Evolutionary conservation across 2,797 vertebrate genomes (phyloP).

Genomic region (Propithecus deckenii): DNA sequence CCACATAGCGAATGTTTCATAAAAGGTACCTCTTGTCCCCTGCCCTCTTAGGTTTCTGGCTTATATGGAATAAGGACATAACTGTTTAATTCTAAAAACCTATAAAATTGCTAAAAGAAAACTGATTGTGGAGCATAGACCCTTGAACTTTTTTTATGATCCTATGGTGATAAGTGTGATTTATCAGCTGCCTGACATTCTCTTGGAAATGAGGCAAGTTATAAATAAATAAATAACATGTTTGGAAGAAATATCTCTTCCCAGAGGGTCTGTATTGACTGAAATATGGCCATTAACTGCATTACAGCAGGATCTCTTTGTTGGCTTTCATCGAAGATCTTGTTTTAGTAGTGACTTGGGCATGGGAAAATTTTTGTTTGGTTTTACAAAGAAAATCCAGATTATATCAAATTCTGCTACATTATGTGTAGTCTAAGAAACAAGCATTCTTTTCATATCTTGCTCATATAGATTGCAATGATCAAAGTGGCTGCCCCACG

Average conservation of each 20-base stretch:
- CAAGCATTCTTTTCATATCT: not conserved
- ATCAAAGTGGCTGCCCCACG: constrained; percentile 94
- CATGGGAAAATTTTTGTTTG: not conserved
- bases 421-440: not conserved
- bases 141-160: not conserved
- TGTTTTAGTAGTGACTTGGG: not conserved
- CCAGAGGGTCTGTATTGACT: not conserved
- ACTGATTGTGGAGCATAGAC: not conserved
- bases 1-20: not conserved
- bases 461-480: constrained; percentile 90
- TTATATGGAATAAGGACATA: not conserved
- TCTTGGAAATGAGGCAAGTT: constrained; percentile 33
- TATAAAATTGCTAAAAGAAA: not conserved
- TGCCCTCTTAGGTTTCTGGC: not conserved
- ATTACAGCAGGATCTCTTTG: not conserved
- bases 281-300: not conserved
- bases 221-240: not conserved
- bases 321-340: not conserved
- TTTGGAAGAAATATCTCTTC: not conserved
- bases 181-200: constrained; percentile 4
- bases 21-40: not conserved
- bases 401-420: not conserved
- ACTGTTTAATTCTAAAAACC: constrained; percentile 24
- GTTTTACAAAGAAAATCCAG: constrained; percentile 35
- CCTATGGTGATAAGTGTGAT: not conserved